These are phyloP conservation scores for Catalaphyllia jardinei DNA, from an alignment of 64 coral and sea anemone species.

Conservation along the genomic window DNA sequence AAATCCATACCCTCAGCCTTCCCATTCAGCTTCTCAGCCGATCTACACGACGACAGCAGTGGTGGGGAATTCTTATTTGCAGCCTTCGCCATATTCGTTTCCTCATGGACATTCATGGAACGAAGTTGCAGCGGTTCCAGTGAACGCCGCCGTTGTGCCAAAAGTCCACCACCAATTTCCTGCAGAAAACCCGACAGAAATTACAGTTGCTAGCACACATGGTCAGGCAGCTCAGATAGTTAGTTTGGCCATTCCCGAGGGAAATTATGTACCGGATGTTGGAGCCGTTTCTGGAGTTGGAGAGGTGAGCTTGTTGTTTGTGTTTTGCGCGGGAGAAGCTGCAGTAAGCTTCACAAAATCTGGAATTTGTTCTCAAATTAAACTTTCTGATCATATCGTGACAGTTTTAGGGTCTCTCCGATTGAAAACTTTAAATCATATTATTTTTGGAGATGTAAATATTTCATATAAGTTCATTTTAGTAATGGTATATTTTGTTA, in stretches of 20 bases:
- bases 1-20: conserved; percentile 72
- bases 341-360: not conserved
- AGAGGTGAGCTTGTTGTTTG: conserved; percentile 15
- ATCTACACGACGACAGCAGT: conserved; percentile 42
- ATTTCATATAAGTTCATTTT: too few species aligned
- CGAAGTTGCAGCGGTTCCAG: conserved; percentile 33
- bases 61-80: conserved; percentile 31
- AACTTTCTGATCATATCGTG: too few species aligned
- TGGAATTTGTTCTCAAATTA: not conserved
- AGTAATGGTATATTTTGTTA: not conserved
- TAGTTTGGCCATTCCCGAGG: conserved; percentile 61
- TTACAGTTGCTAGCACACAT: conserved; percentile 46
- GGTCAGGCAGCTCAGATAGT: conserved; percentile 57
- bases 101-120: conserved; percentile 41
- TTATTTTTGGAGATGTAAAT: too few species aligned
- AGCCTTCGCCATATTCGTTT: conserved; percentile 49
- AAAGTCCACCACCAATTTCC: conserved; percentile 41
- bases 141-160: conserved; percentile 28
- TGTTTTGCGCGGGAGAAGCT: not conserved
- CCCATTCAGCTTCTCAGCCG: conserved; percentile 66
- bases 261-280: conserved; percentile 51
- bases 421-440: too few species aligned
- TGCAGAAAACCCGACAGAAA: conserved; percentile 38
- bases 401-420: too few species aligned
- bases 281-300: conserved; percentile 31